These are phyloP conservation scores for Thalpophila matura DNA, from an alignment of 2,888 invertebrate genomes.

Conservation along the genomic window DNA sequence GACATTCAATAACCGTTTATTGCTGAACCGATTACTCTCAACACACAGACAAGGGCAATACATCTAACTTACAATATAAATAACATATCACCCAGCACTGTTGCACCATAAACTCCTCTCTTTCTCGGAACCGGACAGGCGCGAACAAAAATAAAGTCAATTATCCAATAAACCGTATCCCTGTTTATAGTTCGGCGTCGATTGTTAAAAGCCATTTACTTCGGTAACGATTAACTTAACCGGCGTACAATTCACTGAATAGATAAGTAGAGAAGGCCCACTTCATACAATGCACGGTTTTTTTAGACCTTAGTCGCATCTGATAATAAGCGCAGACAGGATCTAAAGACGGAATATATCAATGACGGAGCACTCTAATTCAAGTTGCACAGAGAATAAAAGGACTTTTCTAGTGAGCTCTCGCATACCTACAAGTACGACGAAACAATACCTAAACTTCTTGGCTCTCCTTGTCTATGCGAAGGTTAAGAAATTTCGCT, in stretches of 20 bases:
- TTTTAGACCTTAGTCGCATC: no score
- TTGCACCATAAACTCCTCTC: slow-evolving; percentile 1
- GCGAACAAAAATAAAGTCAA: slow-evolving; percentile 54
- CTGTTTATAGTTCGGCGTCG: slow-evolving; percentile 58
- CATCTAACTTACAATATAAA: slow-evolving; percentile 23
- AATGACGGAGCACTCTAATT: no score
- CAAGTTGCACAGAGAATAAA: no score
- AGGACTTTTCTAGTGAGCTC: no score
- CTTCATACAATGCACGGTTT: not conserved
- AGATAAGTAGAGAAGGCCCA: slow-evolving; percentile 28
- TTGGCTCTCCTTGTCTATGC: no score
- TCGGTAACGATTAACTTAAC: slow-evolving; percentile 55
- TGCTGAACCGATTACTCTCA: slow-evolving; percentile 3
- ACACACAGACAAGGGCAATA: slow-evolving; percentile 1
- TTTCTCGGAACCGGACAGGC: slow-evolving; percentile 37
- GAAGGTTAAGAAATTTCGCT: no score
- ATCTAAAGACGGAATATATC: no score
- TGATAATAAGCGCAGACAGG: no score
- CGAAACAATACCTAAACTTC: no score
- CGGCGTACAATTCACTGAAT: slow-evolving; percentile 34
- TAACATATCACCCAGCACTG: slow-evolving; percentile 4
- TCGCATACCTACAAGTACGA: no score
- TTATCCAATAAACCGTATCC: slow-evolving; percentile 60
- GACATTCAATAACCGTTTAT: not conserved
- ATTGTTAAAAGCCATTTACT: slow-evolving; percentile 58